Conservation (phyloP, 2,113 vertebrate genomes). For the Poeciliopsis turrubarensis region DNA sequence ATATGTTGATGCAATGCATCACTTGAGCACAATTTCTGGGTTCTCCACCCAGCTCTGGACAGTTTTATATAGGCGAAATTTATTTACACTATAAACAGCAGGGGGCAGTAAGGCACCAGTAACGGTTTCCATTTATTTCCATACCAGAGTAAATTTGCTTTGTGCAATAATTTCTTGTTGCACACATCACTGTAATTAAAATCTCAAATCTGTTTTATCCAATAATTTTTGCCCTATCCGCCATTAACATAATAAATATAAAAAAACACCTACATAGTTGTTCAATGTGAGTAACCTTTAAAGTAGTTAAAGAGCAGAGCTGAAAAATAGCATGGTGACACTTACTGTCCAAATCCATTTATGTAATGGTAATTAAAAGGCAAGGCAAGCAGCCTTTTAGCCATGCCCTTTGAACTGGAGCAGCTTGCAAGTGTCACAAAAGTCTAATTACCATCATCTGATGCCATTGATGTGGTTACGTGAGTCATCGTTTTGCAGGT, state of each 20-base stretch:
- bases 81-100: slow-evolving; percentile 34
- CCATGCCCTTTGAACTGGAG: slow-evolving; percentile 8
- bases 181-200: not conserved
- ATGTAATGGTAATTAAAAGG: slow-evolving; percentile 26
- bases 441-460: slow-evolving; percentile 1
- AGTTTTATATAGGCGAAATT: not conserved
- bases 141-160: too few relatives aligned
- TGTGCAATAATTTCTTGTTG: not conserved
- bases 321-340: slow-evolving; percentile 1
- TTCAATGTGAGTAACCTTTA: not conserved
- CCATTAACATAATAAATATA: not conserved
- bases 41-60: too few relatives aligned
- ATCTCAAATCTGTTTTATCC: not conserved
- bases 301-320: not conserved
- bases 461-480: not conserved
- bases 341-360: slow-evolving; percentile 21
- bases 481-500: not conserved
- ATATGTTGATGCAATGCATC: too few relatives aligned
- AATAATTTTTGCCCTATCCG: not conserved
- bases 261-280: not conserved
- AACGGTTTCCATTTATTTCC: not conserved
- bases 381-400: not conserved
- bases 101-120: slow-evolving; percentile 48
- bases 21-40: too few relatives aligned
- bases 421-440: not conserved